Conservation (phyloP, 37 sponge, comb jelly and placozoan species). For the Cliona cf. orientalis region DNA sequence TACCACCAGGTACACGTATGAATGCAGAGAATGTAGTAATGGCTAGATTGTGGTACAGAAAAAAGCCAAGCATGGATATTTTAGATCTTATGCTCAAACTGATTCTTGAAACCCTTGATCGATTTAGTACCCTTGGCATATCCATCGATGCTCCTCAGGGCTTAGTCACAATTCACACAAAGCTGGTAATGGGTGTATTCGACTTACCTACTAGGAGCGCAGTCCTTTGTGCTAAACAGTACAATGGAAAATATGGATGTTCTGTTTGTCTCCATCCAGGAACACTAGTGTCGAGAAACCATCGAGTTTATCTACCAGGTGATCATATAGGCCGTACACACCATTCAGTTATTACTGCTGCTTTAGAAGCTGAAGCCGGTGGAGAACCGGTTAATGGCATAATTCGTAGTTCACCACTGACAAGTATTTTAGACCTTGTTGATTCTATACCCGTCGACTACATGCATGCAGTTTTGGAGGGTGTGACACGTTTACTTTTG, state of each 20-base stretch:
- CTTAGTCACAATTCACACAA: too few species aligned
- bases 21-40: background rate
- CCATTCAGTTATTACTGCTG: background rate
- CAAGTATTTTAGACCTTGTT: background rate
- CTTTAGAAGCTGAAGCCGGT: background rate
- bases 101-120: background rate
- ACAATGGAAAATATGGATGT: constrained; percentile 12
- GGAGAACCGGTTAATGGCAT: background rate
- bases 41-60: background rate
- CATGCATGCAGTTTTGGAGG: constrained; percentile 23
- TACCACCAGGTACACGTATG: background rate
- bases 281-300: too few species aligned
- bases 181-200: background rate
- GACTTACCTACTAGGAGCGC: background rate
- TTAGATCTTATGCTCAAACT: background rate
- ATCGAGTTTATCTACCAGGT: background rate
- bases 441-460: constrained; percentile 3
- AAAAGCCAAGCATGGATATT: background rate
- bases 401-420: background rate
- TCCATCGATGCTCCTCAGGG: too few species aligned
- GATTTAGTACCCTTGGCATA: too few species aligned
- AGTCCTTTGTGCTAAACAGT: background rate
- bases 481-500: background rate
- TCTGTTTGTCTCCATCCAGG: background rate
- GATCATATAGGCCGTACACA: background rate